Conservation (phyloP, 2,888 invertebrate species). For the Coremacera marginata region DNA sequence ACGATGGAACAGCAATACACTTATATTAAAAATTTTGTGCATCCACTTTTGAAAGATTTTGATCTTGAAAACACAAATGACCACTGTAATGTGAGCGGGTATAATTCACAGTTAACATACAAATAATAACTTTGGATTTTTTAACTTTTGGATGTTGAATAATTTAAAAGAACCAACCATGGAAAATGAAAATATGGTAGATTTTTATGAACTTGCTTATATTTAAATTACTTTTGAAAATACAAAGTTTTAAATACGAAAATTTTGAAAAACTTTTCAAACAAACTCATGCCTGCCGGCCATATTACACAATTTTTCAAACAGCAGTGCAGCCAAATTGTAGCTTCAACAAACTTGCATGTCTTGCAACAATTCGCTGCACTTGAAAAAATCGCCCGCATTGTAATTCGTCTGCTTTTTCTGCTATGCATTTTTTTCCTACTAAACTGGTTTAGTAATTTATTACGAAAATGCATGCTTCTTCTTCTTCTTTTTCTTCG, state of each 20-base stretch:
- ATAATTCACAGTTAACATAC: too few relatives aligned
- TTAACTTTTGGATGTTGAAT: too few relatives aligned
- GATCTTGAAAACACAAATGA: too few relatives aligned
- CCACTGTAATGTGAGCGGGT: too few relatives aligned
- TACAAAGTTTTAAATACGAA: not conserved
- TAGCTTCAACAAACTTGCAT: not conserved
- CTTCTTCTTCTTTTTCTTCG: not conserved
- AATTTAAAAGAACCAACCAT: too few relatives aligned
- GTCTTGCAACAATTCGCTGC: constrained; percentile 7
- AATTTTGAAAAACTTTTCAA: not conserved
- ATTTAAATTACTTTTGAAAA: not conserved
- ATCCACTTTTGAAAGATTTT: too few relatives aligned
- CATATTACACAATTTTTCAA: constrained; percentile 13
- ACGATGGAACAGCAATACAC: too few relatives aligned
- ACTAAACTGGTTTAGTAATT: constrained; percentile 1
- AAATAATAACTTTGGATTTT: too few relatives aligned
- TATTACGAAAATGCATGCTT: not conserved
- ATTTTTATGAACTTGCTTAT: not conserved
- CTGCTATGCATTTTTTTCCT: too few relatives aligned
- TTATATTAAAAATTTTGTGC: too few relatives aligned
- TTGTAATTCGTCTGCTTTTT: not conserved
- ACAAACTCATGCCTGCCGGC: not conserved
- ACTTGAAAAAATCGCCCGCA: constrained; percentile 14
- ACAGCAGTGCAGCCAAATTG: constrained; percentile 1
- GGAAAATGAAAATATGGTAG: too few relatives aligned